Evolutionary conservation across 2,113 vertebrate species (phyloP).

Genomic region (Passer montanus): DNA sequence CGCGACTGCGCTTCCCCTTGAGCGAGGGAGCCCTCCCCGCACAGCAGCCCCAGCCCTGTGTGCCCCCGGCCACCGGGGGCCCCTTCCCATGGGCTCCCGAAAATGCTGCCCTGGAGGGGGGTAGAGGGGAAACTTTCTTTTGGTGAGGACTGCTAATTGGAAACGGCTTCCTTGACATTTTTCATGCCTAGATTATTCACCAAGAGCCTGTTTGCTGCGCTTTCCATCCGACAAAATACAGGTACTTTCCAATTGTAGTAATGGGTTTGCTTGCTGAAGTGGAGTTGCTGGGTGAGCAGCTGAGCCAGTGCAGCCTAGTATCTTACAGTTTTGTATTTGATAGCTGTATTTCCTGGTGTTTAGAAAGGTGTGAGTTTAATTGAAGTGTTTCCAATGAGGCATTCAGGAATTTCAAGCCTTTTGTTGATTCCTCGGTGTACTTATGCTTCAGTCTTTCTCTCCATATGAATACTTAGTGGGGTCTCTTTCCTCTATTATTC

Average conservation of each 20-base stretch:
- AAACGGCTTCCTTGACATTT: background rate
- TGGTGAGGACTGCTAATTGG: background rate
- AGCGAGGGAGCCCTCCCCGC: background rate
- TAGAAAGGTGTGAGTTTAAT: constrained; percentile 26
- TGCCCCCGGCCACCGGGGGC: accelerated
- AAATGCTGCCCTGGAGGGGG: background rate
- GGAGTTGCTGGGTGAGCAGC: background rate
- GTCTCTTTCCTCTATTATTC: background rate
- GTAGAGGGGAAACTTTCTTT: background rate
- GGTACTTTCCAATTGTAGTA: background rate
- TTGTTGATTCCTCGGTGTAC: background rate
- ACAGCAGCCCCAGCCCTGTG: background rate
- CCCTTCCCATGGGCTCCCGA: background rate
- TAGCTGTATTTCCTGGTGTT: constrained; percentile 40
- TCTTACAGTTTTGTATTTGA: background rate
- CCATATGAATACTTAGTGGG: background rate
- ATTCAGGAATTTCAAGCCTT: constrained; percentile 24
- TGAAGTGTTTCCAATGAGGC: background rate
- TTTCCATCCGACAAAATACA: background rate
- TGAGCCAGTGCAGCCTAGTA: background rate
- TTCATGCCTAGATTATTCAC: background rate
- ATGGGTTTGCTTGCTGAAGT: background rate
- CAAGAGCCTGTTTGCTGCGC: background rate
- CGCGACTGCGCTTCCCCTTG: background rate
- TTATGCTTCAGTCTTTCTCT: background rate